These are phyloP conservation scores for Octomys mimax DNA, from an alignment of 2,797 vertebrate genomes.

Conservation along the genomic window DNA sequence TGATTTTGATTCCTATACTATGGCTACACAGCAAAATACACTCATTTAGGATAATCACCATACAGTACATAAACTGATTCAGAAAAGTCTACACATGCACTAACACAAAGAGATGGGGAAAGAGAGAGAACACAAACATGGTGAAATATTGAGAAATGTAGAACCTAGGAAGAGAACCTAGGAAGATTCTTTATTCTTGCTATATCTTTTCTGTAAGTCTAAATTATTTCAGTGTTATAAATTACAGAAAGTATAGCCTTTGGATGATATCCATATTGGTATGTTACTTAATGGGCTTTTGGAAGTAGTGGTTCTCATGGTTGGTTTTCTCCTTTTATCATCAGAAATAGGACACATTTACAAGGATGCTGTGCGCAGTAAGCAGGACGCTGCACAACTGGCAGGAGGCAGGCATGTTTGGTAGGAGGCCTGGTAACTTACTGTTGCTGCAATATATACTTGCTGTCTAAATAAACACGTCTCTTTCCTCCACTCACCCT, in stretches of 20 bases:
- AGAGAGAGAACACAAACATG: background rate
- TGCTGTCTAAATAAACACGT: slow-evolving; percentile 18
- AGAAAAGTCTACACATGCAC: slow-evolving; percentile 20
- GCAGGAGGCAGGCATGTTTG: background rate
- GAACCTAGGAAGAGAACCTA: background rate
- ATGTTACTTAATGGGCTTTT: background rate
- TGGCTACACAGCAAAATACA: background rate
- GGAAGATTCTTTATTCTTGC: background rate
- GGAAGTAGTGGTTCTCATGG: slow-evolving; percentile 29
- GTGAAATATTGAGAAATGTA: slow-evolving; percentile 21
- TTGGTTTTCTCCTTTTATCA: slow-evolving; percentile 40
- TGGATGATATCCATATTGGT: background rate
- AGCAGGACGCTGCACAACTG: background rate
- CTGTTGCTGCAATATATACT: background rate
- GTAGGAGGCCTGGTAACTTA: background rate
- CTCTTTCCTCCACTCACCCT: background rate
- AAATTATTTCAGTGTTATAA: slow-evolving; percentile 34
- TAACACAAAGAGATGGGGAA: background rate
- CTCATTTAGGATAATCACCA: slow-evolving; percentile 39
- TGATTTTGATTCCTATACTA: slow-evolving; percentile 27
- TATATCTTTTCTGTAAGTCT: slow-evolving; percentile 6
- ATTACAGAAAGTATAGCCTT: background rate
- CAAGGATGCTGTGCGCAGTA: slow-evolving; percentile 13
- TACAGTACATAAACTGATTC: slow-evolving; percentile 4
- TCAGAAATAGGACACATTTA: background rate